These are phyloP conservation scores for Rhabdornis inornatus DNA, from an alignment of 2,113 vertebrate species.

Conservation along the genomic window DNA sequence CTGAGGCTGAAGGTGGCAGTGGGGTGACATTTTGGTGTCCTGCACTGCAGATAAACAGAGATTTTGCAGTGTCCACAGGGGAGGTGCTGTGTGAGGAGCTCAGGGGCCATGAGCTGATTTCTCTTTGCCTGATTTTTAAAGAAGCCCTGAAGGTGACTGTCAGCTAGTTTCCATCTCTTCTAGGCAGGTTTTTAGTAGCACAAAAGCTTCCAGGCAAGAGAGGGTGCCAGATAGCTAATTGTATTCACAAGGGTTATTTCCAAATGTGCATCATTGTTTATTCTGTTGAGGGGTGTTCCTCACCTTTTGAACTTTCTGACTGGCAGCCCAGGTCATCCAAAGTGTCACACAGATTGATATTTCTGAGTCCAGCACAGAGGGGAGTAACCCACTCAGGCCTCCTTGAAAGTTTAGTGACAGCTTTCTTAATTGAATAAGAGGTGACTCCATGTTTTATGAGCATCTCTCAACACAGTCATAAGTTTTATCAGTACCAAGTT, in stretches of 20 bases:
- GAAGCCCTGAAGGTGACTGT: background rate
- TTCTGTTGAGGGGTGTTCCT: constrained; percentile 25
- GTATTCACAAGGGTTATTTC: constrained; percentile 35
- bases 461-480: constrained; percentile 33
- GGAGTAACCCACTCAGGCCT: background rate
- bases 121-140: constrained; percentile 50
- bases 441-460: background rate
- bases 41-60: accelerated
- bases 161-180: constrained; percentile 10
- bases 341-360: background rate
- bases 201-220: constrained; percentile 25
- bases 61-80: background rate
- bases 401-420: background rate
- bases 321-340: background rate
- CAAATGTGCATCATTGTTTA: background rate
- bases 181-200: background rate
- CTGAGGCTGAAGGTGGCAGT: background rate
- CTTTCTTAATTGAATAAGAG: constrained; percentile 2
- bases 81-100: background rate
- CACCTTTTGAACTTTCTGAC: constrained; percentile 20
- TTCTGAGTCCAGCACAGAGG: background rate
- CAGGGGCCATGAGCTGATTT: background rate
- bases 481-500: constrained; percentile 51
- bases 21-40: accelerated
- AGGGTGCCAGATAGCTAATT: background rate